A percentile compares a stretch with the other conserved stretches of the same genome.
These are phyloP conservation scores for Chrysogorgia sp. DNA, from an alignment of 92 coral and sea anemone species.

Conservation along the genomic window DNA sequence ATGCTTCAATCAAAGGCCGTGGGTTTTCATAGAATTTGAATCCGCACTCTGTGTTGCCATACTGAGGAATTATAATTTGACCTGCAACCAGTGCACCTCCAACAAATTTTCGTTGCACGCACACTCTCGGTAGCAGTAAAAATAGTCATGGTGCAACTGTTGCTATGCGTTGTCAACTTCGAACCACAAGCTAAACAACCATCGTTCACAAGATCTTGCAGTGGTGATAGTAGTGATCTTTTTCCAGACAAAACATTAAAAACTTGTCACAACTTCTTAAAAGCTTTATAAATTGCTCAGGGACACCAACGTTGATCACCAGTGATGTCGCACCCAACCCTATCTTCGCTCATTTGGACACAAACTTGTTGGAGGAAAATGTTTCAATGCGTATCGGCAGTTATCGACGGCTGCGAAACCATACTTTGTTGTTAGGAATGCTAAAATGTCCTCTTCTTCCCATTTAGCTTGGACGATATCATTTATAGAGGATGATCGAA, in stretches of 20 bases:
- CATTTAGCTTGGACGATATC: too few species aligned
- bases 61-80: conserved; percentile 37
- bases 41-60: conserved; percentile 37
- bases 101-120: conserved; percentile 26
- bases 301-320: conserved; percentile 21
- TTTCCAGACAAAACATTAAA: neutral
- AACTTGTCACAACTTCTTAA: conserved; percentile 4
- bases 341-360: conserved; percentile 17
- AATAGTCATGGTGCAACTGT: too few species aligned
- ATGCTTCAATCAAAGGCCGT: conserved; percentile 46
- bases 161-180: conserved; percentile 9
- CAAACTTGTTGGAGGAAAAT: conserved; percentile 20
- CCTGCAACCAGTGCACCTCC: conserved; percentile 30
- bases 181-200: conserved; percentile 35
- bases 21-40: conserved; percentile 22
- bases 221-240: neutral
- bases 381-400: conserved; percentile 1
- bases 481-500: neutral
- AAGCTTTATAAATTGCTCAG: neutral
- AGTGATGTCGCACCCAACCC: neutral
- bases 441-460: conserved; percentile 9
- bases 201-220: neutral
- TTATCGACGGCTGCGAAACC: conserved; percentile 17
- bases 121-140: too few species aligned
- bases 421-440: conserved; percentile 16